These are phyloP conservation scores for Perca schrenkii DNA, from an alignment of 2,113 vertebrate genomes.

Conservation along the genomic window DNA sequence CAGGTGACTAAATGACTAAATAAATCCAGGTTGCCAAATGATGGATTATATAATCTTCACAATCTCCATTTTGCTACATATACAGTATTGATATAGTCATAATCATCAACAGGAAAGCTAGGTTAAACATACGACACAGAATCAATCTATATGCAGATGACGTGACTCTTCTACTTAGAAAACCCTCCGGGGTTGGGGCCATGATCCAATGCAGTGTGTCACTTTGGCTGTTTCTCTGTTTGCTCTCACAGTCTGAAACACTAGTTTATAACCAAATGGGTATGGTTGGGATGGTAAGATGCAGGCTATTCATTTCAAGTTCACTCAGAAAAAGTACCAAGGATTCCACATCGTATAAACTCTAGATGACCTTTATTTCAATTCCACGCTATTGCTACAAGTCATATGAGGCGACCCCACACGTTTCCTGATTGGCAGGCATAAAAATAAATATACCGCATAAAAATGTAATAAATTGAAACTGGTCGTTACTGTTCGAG, in stretches of 20 bases:
- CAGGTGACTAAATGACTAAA: too few relatives aligned
- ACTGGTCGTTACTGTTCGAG: background rate
- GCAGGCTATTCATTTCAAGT: background rate
- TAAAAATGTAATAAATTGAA: background rate
- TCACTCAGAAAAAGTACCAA: conserved; percentile 12
- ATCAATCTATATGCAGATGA: conserved; percentile 20
- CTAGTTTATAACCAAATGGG: background rate
- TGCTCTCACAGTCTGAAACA: background rate
- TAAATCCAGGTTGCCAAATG: too few relatives aligned
- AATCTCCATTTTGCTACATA: background rate
- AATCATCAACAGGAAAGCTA: background rate
- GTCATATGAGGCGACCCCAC: background rate
- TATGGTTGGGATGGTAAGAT: background rate
- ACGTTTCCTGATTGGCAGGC: background rate
- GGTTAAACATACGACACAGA: background rate
- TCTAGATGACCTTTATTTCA: background rate
- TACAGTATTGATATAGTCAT: too few relatives aligned
- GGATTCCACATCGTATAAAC: background rate
- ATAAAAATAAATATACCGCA: background rate
- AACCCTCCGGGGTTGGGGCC: background rate
- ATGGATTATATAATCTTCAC: too few relatives aligned
- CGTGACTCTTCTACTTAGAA: background rate
- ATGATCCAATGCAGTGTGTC: background rate
- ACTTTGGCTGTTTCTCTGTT: background rate
- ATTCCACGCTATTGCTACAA: background rate